Conservation (phyloP, 1,140 invertebrate species). For the Dendrolimus kikuchii region DNA sequence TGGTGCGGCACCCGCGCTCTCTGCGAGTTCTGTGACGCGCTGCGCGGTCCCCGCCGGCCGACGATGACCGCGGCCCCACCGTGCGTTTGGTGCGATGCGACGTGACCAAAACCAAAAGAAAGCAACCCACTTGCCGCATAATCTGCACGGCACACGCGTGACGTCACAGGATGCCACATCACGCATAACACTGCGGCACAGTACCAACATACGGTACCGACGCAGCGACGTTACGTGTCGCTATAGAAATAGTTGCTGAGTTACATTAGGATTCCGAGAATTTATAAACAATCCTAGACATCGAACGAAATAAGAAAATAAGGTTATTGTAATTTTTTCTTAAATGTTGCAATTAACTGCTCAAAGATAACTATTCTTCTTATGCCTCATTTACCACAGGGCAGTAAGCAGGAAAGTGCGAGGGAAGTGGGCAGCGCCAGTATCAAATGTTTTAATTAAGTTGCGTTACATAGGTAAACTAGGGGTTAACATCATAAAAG, state of each 20-base stretch:
- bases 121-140: not conserved
- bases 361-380: too few relatives aligned
- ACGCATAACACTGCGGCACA: too few relatives aligned
- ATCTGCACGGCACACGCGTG: not conserved
- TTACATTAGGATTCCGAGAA: slow-evolving; percentile 23
- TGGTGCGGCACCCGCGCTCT: slow-evolving; percentile 10
- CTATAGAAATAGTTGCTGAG: slow-evolving; percentile 37
- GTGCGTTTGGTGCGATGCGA: slow-evolving; percentile 12
- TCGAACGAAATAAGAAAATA: slow-evolving; percentile 2
- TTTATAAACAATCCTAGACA: slow-evolving; percentile 28
- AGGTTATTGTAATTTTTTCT: too few relatives aligned
- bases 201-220: not conserved
- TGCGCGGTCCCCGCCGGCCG: too few relatives aligned
- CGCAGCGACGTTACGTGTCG: slow-evolving; percentile 24
- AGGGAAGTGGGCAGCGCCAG: too few relatives aligned
- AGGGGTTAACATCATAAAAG: too few relatives aligned
- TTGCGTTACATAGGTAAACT: too few relatives aligned
- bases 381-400: too few relatives aligned
- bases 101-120: not conserved
- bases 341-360: too few relatives aligned
- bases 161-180: not conserved
- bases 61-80: not conserved
- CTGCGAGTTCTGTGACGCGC: not conserved
- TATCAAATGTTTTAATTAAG: too few relatives aligned
- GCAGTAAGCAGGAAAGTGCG: too few relatives aligned